Percentiles rank a stretch among this genome's conserved stretches.
Conservation (phyloP, 2,888 invertebrate species). For the Sclerodermus sp. region DNA sequence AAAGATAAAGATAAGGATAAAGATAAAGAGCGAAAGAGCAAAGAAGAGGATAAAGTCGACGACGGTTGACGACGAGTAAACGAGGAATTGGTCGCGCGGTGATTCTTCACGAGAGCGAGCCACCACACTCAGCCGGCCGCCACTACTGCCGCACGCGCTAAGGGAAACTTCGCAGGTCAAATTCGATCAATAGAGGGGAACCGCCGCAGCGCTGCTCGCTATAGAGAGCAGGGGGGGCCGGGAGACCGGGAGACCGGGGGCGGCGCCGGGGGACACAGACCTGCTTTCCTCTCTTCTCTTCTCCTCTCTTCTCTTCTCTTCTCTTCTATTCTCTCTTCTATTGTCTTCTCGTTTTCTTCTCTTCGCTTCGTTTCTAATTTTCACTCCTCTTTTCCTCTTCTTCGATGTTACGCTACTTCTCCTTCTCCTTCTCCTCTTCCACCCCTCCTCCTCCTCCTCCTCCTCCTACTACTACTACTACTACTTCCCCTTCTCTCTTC, state of each 20-base stretch:
- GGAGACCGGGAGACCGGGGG: too few species aligned
- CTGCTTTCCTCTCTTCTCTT: constrained; percentile 4
- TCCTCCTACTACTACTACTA: background rate
- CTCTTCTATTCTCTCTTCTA: too few species aligned
- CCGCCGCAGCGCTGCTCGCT: constrained; percentile 37
- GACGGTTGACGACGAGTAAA: background rate
- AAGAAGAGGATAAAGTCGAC: too few species aligned
- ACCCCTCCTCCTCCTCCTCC: background rate
- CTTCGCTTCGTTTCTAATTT: background rate
- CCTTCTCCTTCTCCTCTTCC: too few species aligned
- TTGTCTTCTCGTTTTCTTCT: too few species aligned
- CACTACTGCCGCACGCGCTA: constrained; percentile 33
- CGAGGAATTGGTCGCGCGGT: background rate
- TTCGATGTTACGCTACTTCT: too few species aligned
- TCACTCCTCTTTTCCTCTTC: too few species aligned
- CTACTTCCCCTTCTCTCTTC: too few species aligned
- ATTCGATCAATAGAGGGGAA: constrained; percentile 53
- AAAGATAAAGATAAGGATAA: too few species aligned
- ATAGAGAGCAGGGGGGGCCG: too few species aligned
- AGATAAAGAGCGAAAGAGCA: too few species aligned
- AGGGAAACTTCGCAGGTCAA: constrained; percentile 50
- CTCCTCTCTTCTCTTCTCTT: background rate
- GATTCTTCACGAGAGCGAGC: background rate
- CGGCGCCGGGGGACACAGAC: too few species aligned
- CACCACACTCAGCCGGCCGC: background rate